Conservation (phyloP, 2,888 invertebrate genomes). For the Erebia aethiops region DNA sequence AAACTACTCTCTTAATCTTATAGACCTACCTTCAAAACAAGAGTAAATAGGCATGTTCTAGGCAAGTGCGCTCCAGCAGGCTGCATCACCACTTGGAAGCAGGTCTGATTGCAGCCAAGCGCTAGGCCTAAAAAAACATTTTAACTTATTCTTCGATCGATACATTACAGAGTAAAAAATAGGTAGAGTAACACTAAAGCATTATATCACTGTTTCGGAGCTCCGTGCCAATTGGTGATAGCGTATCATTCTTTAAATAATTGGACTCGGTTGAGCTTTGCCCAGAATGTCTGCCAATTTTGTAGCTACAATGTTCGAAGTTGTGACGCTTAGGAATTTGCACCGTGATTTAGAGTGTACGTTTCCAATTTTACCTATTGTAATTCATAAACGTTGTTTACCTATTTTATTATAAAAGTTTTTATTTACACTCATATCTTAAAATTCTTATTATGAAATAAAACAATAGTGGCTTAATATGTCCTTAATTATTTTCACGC, state of each 20-base stretch:
- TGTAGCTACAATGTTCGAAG: conserved; percentile 9
- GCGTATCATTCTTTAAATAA: conserved; percentile 40
- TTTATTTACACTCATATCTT: neutral
- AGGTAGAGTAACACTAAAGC: neutral
- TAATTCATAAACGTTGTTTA: neutral
- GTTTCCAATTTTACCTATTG: neutral
- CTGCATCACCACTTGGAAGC: too few relatives aligned
- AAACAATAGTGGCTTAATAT: too few relatives aligned
- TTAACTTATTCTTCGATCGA: neutral
- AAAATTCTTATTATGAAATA: too few relatives aligned
- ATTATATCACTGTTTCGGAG: conserved; percentile 33
- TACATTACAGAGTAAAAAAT: neutral
- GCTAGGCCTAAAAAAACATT: too few relatives aligned
- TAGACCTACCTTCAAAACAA: too few relatives aligned
- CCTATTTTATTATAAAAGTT: neutral
- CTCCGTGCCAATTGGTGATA: conserved; percentile 39
- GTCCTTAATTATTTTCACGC: too few relatives aligned
- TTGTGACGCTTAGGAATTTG: conserved; percentile 14
- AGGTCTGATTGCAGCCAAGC: too few relatives aligned
- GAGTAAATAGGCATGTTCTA: too few relatives aligned
- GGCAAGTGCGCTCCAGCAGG: too few relatives aligned
- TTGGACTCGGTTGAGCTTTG: conserved; percentile 32
- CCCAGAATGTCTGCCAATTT: conserved; percentile 27
- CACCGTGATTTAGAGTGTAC: conserved; percentile 12
- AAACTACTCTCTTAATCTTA: too few relatives aligned